Base-by-base conservation (phyloP, 2,797 vertebrate species). In the Coccyzus lansbergi region DNA sequence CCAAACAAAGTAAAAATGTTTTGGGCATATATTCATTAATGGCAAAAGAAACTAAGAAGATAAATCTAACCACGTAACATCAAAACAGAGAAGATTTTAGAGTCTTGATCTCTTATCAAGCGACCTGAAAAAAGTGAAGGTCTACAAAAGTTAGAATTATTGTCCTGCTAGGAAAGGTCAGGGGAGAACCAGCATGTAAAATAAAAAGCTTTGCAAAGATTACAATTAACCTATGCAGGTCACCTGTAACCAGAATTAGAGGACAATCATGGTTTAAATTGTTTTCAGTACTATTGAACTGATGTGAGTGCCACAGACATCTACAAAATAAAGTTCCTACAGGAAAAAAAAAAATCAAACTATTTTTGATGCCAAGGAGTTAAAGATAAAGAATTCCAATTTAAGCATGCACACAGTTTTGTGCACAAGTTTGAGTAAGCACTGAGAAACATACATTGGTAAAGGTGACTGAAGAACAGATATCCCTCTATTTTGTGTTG, bases 1-100 rank as follows among this genome's bases (percentile, higher is more conserved):
- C 90, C 26, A 96, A 92, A 97, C 59, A 95, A 93, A 91, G 88
- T 96, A 80, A 97, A 96, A 95, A 93, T 4, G 16, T 24, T 82
- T 83, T 81, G 92, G 71, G 65, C 29, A 74, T 85, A 76, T 36
- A 92, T 67, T 95, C 53, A 90, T 93, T 55, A 83, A 86, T 5
- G 13, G 49, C 77, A 58, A 76, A 90, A 94, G 81, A 88, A 94
- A 88, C 10, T 62, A 92, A 93, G 75, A 93, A 12, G 60, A 71
- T 48, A 88, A 89, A 89, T 52, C 42, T 90, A 90, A 51, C 16
- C 25, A 86, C 12, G 36, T 9, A 81, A 92, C 33, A 90, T 17
- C 20, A 85, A 49, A 78, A 83, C 34, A 91, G 49, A 92, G 36
- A 83, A 64, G 25, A 69, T 17, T 94, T 88, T 68, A 91, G 63